phyloP scores from a whole-genome alignment of 1,140 invertebrate species.

The Nephila pilipes region DNA sequence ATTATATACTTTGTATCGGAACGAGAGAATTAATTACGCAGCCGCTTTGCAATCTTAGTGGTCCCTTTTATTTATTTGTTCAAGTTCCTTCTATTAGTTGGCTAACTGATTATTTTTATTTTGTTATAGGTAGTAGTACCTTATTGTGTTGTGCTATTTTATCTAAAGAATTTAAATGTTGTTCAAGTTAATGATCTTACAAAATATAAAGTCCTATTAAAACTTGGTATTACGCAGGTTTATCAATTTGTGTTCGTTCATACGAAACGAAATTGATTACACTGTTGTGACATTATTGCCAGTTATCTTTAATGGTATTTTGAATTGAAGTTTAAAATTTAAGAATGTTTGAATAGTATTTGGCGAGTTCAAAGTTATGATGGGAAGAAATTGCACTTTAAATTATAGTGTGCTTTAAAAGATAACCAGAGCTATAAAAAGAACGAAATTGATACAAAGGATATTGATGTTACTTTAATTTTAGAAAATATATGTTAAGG shows the following conservation, averaged over 20 bases:
- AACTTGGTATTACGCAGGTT: background rate
- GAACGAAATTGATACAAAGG: too few relatives aligned
- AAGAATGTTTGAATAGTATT: too few relatives aligned
- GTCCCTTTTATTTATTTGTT: background rate
- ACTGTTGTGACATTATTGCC: background rate
- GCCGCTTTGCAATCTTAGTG: constrained; percentile 17
- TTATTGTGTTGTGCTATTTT: background rate
- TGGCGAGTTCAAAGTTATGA: too few relatives aligned
- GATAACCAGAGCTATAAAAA: too few relatives aligned
- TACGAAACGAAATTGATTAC: background rate
- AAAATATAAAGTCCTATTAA: background rate
- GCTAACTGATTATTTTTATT: background rate
- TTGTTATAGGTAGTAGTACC: background rate
- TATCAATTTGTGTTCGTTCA: background rate
- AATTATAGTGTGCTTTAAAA: too few relatives aligned
- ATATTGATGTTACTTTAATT: too few relatives aligned
- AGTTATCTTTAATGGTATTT: too few relatives aligned
- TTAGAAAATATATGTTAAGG: too few relatives aligned
- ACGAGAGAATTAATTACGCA: background rate
- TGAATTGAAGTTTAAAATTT: too few relatives aligned
- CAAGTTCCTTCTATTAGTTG: background rate
- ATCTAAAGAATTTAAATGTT: background rate
- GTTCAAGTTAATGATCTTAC: background rate
- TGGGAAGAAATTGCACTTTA: too few relatives aligned
- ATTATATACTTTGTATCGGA: constrained; percentile 11